Evolutionary conservation across 2,888 invertebrate species (phyloP).

Genomic region (Atethmia centrago): DNA sequence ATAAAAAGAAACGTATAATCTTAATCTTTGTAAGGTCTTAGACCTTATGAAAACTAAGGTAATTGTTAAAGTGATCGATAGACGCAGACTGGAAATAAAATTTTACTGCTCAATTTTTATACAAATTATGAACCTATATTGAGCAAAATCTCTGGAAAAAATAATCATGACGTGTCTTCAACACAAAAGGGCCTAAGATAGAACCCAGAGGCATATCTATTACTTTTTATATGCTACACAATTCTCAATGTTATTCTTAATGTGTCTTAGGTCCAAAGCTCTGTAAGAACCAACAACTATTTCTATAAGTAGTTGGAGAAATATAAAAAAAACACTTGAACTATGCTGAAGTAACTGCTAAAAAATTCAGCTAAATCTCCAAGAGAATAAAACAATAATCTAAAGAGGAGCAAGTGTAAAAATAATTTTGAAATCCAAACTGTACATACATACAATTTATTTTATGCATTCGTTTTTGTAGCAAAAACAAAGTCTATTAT

Average conservation of each 20-base stretch:
- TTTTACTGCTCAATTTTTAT: neutral
- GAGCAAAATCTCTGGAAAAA: neutral
- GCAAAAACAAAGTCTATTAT: neutral
- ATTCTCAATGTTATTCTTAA: neutral
- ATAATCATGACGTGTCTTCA: neutral
- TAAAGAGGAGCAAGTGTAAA: too few relatives aligned
- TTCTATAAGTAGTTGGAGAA: neutral
- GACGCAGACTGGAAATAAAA: neutral
- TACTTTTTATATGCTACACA: neutral
- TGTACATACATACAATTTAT: neutral
- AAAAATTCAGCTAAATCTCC: neutral
- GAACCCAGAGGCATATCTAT: neutral
- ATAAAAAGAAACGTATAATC: too few relatives aligned
- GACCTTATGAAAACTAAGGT: neutral
- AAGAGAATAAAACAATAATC: neutral
- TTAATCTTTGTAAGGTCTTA: too few relatives aligned
- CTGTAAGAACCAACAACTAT: neutral
- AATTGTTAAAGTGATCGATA: neutral
- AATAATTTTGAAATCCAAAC: neutral
- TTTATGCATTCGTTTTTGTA: neutral
- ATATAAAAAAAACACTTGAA: neutral
- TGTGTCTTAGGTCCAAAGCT: neutral
- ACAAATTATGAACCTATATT: too few relatives aligned
- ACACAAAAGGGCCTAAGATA: neutral
- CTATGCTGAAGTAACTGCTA: too few relatives aligned